These are phyloP conservation scores for Lasioglossum morio DNA, from an alignment of 2,888 invertebrate species.

Conservation along the genomic window DNA sequence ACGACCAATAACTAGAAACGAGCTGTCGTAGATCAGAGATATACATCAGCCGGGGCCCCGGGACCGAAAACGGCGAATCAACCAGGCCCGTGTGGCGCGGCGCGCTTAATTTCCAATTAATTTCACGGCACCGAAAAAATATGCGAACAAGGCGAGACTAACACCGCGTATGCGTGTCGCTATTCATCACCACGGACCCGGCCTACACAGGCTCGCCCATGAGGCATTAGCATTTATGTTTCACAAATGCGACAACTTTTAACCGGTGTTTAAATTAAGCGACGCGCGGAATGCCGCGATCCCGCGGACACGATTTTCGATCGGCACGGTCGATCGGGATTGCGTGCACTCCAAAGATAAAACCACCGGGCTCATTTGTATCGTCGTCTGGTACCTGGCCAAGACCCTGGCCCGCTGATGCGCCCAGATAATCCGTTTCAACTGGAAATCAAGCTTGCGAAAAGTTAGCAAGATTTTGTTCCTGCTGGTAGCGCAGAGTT, in stretches of 20 bases:
- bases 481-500: neutral
- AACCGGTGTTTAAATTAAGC: slow-evolving; percentile 70
- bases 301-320: slow-evolving; percentile 13
- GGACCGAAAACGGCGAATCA: slow-evolving; percentile 57
- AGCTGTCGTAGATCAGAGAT: slow-evolving; percentile 61
- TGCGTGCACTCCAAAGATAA: neutral
- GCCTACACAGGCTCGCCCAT: slow-evolving; percentile 33
- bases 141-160: slow-evolving; percentile 77
- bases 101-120: slow-evolving; percentile 80
- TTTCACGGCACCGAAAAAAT: slow-evolving; percentile 70
- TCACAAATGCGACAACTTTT: slow-evolving; percentile 70
- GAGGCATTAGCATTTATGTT: slow-evolving; percentile 75
- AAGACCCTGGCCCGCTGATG: neutral
- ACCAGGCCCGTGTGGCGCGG: slow-evolving; percentile 33
- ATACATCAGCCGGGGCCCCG: slow-evolving; percentile 40
- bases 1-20: slow-evolving; percentile 58
- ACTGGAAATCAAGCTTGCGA: neutral
- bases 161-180: slow-evolving; percentile 72
- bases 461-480: neutral
- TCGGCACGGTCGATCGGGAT: neutral
- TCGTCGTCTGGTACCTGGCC: neutral
- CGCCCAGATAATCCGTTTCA: neutral
- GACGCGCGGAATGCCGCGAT: slow-evolving; percentile 14
- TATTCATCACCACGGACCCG: slow-evolving; percentile 70
- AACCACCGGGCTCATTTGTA: slow-evolving; percentile 7